phyloP scores from a whole-genome alignment of 2,797 vertebrate species.

The Melanotaenia nigrans region DNA sequence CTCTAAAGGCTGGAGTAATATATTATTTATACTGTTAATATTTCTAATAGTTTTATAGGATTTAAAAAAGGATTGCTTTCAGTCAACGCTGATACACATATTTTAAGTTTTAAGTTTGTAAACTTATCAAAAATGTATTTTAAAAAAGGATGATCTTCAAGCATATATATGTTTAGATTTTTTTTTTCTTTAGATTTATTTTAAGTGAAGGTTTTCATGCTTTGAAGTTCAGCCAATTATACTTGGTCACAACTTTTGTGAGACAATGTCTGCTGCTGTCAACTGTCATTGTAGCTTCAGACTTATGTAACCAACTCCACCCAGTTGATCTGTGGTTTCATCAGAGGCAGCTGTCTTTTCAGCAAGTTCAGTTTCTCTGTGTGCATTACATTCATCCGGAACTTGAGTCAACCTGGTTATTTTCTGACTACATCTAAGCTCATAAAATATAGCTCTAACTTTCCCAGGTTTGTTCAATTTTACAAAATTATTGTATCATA shows the following conservation, averaged over 20 bases:
- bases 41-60: neutral
- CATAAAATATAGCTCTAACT: neutral
- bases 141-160: neutral
- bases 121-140: neutral
- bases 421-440: neutral
- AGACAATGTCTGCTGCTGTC: neutral
- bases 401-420: neutral
- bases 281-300: conserved; percentile 23
- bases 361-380: neutral
- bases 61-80: neutral
- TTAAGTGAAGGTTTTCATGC: neutral
- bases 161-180: neutral
- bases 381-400: neutral
- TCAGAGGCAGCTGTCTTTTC: conserved; percentile 4
- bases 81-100: neutral
- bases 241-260: neutral
- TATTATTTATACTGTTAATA: neutral
- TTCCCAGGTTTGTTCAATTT: neutral
- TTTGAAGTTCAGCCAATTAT: conserved; percentile 13
- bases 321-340: conserved; percentile 22
- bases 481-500: too few species aligned
- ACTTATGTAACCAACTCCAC: conserved; percentile 14
- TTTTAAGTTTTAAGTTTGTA: too few species aligned
- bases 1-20: neutral
- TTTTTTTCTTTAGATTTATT: neutral